Conservation (phyloP, 2,888 invertebrate species). For the Leptopilina myrica region DNA sequence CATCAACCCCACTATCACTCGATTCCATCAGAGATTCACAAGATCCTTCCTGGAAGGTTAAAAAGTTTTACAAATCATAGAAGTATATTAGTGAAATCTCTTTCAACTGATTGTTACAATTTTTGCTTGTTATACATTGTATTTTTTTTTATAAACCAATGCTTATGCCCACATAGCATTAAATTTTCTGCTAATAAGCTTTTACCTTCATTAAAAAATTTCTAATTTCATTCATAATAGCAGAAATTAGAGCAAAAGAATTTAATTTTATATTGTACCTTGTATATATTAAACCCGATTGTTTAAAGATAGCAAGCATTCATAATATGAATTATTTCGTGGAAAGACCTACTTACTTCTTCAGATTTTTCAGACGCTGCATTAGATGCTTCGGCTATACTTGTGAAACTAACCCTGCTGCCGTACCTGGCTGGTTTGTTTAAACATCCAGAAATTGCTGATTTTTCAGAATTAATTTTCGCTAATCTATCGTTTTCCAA, state of each 20-base stretch:
- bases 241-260: no score
- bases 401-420: conserved; percentile 86
- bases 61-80: conserved; percentile 29
- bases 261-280: no score
- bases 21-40: conserved; percentile 82
- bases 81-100: background rate
- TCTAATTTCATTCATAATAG: no score
- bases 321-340: background rate
- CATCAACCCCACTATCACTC: conserved; percentile 80
- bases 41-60: conserved; percentile 84
- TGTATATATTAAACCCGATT: no score
- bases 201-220: no score
- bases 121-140: no score
- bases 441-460: conserved; percentile 69
- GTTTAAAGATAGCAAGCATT: no score
- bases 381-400: conserved; percentile 80
- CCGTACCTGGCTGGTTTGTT: conserved; percentile 79
- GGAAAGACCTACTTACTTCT: conserved; percentile 78
- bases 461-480: conserved; percentile 74
- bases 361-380: conserved; percentile 75
- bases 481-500: conserved; percentile 86
- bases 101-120: no score
- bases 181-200: no score
- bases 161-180: no score
- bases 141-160: no score